Percentiles rank a stretch among this genome's conserved stretches.
These are phyloP conservation scores for Cavia porcellus DNA, from an alignment of 2,113 vertebrate genomes.

Conservation along the genomic window DNA sequence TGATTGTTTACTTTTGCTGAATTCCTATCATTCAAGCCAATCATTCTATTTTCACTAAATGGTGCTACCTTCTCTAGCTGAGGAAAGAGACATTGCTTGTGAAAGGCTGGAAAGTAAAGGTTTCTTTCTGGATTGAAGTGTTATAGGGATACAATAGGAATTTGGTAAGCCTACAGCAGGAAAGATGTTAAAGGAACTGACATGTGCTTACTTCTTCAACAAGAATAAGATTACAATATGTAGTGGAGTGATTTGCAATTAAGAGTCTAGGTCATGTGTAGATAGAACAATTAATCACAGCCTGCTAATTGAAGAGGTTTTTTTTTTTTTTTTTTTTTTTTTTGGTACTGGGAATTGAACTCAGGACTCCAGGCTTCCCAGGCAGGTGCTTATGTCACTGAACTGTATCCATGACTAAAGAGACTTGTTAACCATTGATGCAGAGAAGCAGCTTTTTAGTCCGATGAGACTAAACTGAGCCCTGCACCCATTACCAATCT, in stretches of 20 bases:
- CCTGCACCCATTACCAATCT: neutral
- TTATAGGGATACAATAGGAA: neutral
- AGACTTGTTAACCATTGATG: neutral
- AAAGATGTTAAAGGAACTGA: neutral
- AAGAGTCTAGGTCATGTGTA: neutral
- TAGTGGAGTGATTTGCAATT: neutral
- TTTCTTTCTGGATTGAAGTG: conserved; percentile 10
- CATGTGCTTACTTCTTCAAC: neutral
- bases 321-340: no score
- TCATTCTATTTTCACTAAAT: neutral
- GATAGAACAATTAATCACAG: neutral
- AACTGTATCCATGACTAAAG: neutral
- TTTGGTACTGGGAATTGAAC: no score
- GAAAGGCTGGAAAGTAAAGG: neutral
- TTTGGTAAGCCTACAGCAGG: neutral
- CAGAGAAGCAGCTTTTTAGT: neutral
- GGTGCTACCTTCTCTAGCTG: neutral
- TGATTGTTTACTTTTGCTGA: neutral
- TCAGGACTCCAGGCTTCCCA: no score
- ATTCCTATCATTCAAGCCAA: neutral
- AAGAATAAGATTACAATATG: neutral
- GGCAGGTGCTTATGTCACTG: no score
- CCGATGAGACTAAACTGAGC: neutral
- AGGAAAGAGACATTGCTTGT: neutral
- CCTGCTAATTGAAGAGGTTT: neutral